Conservation (phyloP, 1,140 invertebrate species). For the Argopecten irradians region DNA sequence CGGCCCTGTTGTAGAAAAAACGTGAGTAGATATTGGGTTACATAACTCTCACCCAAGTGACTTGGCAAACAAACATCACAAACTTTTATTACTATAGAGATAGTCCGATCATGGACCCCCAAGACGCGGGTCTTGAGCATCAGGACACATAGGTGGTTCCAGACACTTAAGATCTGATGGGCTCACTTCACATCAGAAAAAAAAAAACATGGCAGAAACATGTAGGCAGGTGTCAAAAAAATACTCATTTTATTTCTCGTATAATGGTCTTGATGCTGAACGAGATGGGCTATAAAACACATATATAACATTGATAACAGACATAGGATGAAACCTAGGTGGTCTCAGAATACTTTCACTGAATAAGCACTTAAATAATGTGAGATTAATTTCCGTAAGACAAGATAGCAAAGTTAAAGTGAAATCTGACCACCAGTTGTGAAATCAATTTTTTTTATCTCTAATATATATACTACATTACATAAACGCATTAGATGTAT, state of each 20-base stretch:
- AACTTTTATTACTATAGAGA: not conserved
- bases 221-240: conserved; percentile 16
- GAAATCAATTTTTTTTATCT: not conserved
- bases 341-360: not conserved
- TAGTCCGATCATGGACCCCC: not conserved
- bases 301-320: not conserved
- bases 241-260: conserved; percentile 9
- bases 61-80: not conserved
- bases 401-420: not conserved
- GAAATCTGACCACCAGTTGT: not conserved
- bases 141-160: not conserved
- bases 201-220: not conserved
- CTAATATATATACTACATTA: not conserved
- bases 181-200: not conserved
- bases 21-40: not conserved
- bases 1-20: not conserved
- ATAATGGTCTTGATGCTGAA: not conserved
- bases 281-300: not conserved
- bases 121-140: conserved; percentile 14
- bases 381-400: not conserved
- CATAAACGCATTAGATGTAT: not conserved
- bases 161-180: conserved; percentile 15
- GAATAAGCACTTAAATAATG: not conserved
- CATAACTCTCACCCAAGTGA: not conserved
- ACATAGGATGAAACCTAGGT: not conserved